Base-by-base conservation (phyloP, 2,888 invertebrate genomes). In the Noctua janthe region DNA sequence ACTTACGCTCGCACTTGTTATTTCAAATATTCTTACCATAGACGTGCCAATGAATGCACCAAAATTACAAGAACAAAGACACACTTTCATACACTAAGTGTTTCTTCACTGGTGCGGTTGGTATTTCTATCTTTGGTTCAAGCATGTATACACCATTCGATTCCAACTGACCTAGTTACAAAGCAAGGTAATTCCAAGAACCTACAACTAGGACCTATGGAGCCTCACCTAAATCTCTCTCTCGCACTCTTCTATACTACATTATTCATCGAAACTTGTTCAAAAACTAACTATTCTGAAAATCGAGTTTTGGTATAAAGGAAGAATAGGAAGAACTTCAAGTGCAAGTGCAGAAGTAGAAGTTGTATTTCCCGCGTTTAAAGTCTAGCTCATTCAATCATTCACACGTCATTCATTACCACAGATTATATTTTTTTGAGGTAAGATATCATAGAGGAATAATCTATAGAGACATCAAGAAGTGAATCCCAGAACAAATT, bases 291-390 rank as follows among this genome's bases (percentile, higher is more conserved):
- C 0, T 1, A 7, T 67, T 74, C 6, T 11, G 2, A 39, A 20
- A 17, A 29, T 43, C 23, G 4, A 29, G 3, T 54, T 47, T 47
- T 47, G 47, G 47, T 11, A 11, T 47, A 47, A 10, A 47, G 43
- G 11, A 47, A 47, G 47, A 47, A 47, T 11, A 11, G 11, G 3
- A 47, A 47, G 47, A 10, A 56, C 1, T 23, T 15, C 29, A 78
- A 77, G 56, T 35, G 13, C n/a, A 17, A 76, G 62, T 35, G 17
- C 20, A 17, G 59, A 49, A 47, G 15, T 80, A 17, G n/a, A 49
- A 39, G 17, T 80, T 74, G n/a, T 74, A 51, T 39, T 81, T 71
- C 64, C 64, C 81, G 64, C 79, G 71, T 64, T 71, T 64, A 8
- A 54, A 11, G 10, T 35, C 0, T 23, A 15, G n/a, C 10, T 70